phyloP scores from a whole-genome alignment of 2,113 vertebrate species.

The Raja brachyura region DNA sequence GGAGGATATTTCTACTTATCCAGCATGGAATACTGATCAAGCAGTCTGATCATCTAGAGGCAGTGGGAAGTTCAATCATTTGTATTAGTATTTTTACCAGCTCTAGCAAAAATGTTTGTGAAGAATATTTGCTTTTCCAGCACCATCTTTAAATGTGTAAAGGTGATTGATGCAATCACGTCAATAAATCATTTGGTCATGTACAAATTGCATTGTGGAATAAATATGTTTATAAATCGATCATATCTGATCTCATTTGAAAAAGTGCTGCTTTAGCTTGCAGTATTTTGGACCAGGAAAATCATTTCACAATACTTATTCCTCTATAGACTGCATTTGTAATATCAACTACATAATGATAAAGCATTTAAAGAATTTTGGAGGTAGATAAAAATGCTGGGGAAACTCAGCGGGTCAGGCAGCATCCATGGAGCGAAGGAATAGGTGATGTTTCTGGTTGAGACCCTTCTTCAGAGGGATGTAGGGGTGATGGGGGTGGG shows the following conservation, averaged over 20 bases:
- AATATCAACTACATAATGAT: background rate
- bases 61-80: no score
- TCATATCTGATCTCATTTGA: constrained; percentile 11
- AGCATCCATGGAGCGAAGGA: no score
- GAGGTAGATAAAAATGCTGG: background rate
- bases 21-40: no score
- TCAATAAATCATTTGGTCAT: background rate
- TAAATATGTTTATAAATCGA: background rate
- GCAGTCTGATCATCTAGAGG: no score
- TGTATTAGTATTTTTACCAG: background rate
- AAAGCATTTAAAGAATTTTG: background rate
- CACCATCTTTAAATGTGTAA: background rate
- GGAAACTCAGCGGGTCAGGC: no score
- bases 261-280: background rate
- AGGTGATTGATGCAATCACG: background rate
- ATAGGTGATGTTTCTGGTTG: no score
- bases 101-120: background rate
- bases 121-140: background rate
- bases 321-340: background rate
- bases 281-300: background rate
- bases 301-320: background rate
- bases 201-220: background rate
- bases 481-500: no score
- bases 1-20: no score
- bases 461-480: no score